These are phyloP conservation scores for Cryptocephalus primarius DNA, from an alignment of 2,888 invertebrate species.

Conservation along the genomic window DNA sequence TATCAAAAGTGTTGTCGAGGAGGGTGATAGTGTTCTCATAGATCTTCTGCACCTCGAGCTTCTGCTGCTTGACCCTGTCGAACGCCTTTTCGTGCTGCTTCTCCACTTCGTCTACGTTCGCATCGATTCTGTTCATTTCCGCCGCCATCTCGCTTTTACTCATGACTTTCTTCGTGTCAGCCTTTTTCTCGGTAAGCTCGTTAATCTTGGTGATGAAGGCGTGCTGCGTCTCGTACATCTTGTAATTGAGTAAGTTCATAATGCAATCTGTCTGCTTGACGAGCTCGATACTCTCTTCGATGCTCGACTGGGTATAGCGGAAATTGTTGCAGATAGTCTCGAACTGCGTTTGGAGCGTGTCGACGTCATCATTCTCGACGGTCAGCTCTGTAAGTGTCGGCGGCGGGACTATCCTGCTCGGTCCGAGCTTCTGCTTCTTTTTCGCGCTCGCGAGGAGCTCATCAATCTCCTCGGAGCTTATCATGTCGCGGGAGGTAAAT, in stretches of 20 bases:
- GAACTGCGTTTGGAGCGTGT: conserved; percentile 17
- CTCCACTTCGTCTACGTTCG: background rate
- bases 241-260: conserved; percentile 23
- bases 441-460: too few species aligned
- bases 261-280: conserved; percentile 25
- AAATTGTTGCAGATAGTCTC: conserved; percentile 14
- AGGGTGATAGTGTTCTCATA: conserved; percentile 18
- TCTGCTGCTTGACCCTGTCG: background rate
- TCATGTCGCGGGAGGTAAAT: too few species aligned
- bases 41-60: conserved; percentile 19
- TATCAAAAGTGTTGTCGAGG: conserved; percentile 20
- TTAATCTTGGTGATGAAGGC: conserved; percentile 21
- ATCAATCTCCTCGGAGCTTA: too few species aligned
- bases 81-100: background rate
- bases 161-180: conserved; percentile 11
- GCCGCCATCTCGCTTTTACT: conserved; percentile 10
- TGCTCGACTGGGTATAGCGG: conserved; percentile 9
- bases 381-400: too few species aligned
- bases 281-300: conserved; percentile 14
- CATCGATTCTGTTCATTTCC: conserved; percentile 1
- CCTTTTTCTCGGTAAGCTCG: conserved; percentile 16
- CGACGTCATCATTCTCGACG: conserved; percentile 1
- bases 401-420: too few species aligned
- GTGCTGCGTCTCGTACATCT: conserved; percentile 24
- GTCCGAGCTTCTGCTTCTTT: too few species aligned